These are phyloP conservation scores for Dendrolimus kikuchii DNA, from an alignment of 1,140 invertebrate genomes.

Conservation along the genomic window DNA sequence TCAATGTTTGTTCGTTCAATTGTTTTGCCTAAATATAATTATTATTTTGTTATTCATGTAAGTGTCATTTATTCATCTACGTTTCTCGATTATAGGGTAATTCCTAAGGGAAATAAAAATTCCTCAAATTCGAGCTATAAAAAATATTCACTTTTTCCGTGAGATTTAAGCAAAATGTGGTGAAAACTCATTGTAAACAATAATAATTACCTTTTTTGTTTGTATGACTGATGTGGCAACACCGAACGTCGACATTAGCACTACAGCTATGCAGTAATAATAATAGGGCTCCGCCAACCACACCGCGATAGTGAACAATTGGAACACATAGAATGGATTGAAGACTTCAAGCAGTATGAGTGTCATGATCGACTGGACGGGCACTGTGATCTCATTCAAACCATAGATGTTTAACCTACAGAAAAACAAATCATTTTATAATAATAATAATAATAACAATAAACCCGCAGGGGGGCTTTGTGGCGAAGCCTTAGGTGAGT, in stretches of 20 bases:
- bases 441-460: too few relatives aligned
- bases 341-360: constrained; percentile 86
- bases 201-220: constrained; percentile 80
- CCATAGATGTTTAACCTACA: constrained; percentile 84
- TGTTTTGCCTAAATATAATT: too few relatives aligned
- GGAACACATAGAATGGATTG: constrained; percentile 97
- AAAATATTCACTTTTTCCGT: too few relatives aligned
- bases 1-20: too few relatives aligned
- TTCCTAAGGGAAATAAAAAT: too few relatives aligned
- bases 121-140: too few relatives aligned
- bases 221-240: constrained; percentile 87
- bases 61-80: too few relatives aligned
- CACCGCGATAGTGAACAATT: constrained; percentile 87
- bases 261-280: constrained; percentile 90
- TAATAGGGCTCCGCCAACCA: constrained; percentile 88
- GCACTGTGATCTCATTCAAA: constrained; percentile 85
- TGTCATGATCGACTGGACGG: constrained; percentile 79
- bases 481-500: too few relatives aligned
- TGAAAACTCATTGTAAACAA: constrained; percentile 1
- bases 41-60: too few relatives aligned
- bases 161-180: too few relatives aligned
- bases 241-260: constrained; percentile 90
- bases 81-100: too few relatives aligned
- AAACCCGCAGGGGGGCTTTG: background rate
- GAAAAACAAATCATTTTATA: constrained; percentile 7